Evolutionary conservation across 2,797 vertebrate species (phyloP).

Genomic region (Enteromius anoplus): DNA sequence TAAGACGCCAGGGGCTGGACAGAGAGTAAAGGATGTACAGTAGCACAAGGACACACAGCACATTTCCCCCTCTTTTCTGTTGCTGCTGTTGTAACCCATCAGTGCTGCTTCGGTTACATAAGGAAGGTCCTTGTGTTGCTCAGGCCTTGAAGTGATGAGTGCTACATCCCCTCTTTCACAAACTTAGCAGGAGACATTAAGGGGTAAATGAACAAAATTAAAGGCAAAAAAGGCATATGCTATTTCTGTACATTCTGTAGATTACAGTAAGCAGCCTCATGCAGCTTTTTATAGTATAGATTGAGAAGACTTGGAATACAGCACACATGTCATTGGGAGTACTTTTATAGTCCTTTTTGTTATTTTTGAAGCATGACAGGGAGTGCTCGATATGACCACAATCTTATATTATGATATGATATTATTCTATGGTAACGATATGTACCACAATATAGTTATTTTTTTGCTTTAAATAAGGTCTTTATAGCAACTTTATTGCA

Average conservation of each 20-base stretch:
- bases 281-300: neutral
- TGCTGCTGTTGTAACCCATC: slow-evolving; percentile 57
- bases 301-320: neutral
- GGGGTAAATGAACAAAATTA: neutral
- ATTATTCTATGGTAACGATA: too few species aligned
- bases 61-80: slow-evolving; percentile 15
- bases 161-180: slow-evolving; percentile 67
- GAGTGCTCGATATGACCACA: too few species aligned
- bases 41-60: slow-evolving; percentile 38
- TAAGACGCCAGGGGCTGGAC: neutral
- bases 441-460: too few species aligned
- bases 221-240: neutral
- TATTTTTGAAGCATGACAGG: neutral
- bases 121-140: slow-evolving; percentile 72
- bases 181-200: neutral
- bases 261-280: neutral
- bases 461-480: too few species aligned
- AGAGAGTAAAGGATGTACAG: slow-evolving; percentile 12
- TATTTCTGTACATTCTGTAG: neutral
- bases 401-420: too few species aligned
- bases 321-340: neutral
- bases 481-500: too few species aligned
- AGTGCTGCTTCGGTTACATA: slow-evolving; percentile 69
- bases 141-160: slow-evolving; percentile 66
- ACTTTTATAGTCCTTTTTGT: neutral